Evolutionary conservation across 2,113 vertebrate species (phyloP), one percentile per base, ranked within the genome.

Genomic region (Plecturocebus donacophilus): DNA sequence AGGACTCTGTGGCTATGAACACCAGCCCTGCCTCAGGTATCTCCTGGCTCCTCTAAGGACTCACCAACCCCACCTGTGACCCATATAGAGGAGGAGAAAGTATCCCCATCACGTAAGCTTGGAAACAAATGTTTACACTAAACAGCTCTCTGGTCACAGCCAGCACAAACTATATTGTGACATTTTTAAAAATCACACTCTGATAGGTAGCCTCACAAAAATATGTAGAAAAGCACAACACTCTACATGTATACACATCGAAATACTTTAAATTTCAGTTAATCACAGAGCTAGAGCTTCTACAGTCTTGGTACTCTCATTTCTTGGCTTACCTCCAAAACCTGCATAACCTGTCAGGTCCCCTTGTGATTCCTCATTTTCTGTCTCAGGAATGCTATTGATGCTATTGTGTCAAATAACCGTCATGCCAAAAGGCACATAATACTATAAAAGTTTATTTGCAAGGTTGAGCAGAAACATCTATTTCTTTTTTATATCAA

Each of bases 341-440:
- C 20, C 87, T 92, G 75, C 91, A 94, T 97, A 95, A 95, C 76
- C 71, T 97, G 71, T 84, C 52, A 86, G 77, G 42, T 73, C 1
- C 38, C 54, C 47, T 79, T 73, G 40, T 68, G 88, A 92, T n/a
- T 92, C 54, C 42, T 94, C 77, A 95, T 40, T 91, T 96, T 87
- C 66, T 52, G 88, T 71, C 73, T 95, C 66, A 10, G 35, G 32
- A 95, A 96, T 56, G 70, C 87, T 96, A 87, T 54, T 96, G 56
- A 96, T 70, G 64, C 87, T 96, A 83, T 61, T 95, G 49, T 86
- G 91, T 77, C 71, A 97, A 96, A 92, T 94, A 96, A 96, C 9
- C 81, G 64, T 52, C 86, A 89, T 81, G 68, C 52, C 88, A 95
- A 95, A 97, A 94, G 85, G 61, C 20, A 94, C 40, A 96, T 30